phyloP scores from a whole-genome alignment of 2,797 vertebrate species.

The Iguana delicatissima region DNA sequence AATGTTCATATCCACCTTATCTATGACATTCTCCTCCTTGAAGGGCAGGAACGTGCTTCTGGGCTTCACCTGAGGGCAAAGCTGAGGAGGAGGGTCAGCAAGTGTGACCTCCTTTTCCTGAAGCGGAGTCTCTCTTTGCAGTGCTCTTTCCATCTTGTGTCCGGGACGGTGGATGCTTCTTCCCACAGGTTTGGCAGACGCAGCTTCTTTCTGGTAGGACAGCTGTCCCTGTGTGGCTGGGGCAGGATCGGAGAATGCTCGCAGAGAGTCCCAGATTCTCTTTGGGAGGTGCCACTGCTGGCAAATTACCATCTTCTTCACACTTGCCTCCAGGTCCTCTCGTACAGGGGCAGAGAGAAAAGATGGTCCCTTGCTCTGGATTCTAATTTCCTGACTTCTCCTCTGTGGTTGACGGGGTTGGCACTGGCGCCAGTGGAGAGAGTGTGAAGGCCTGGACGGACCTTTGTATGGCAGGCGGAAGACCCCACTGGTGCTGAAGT shows the following conservation, averaged over 20 bases:
- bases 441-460: slow-evolving; percentile 6
- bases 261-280: slow-evolving; percentile 46
- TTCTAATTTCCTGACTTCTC: not conserved
- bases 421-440: not conserved
- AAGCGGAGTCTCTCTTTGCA: not conserved
- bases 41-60: not conserved
- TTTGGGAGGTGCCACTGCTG: slow-evolving; percentile 58
- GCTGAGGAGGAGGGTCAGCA: not conserved
- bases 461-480: not conserved
- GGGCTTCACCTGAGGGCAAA: too few relatives aligned
- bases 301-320: slow-evolving; percentile 57
- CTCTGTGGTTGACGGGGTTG: not conserved
- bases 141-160: not conserved
- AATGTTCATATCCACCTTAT: slow-evolving; percentile 53
- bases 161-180: not conserved
- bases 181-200: not conserved
- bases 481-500: slow-evolving; percentile 42
- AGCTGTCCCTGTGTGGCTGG: not conserved
- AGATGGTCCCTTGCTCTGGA: slow-evolving; percentile 13
- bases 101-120: not conserved
- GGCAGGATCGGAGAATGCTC: not conserved
- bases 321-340: slow-evolving; percentile 50
- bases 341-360: slow-evolving; percentile 6
- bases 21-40: slow-evolving; percentile 16
- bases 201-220: too few relatives aligned